These are phyloP conservation scores for Avahi laniger DNA, from an alignment of 2,797 vertebrate genomes.

Conservation along the genomic window DNA sequence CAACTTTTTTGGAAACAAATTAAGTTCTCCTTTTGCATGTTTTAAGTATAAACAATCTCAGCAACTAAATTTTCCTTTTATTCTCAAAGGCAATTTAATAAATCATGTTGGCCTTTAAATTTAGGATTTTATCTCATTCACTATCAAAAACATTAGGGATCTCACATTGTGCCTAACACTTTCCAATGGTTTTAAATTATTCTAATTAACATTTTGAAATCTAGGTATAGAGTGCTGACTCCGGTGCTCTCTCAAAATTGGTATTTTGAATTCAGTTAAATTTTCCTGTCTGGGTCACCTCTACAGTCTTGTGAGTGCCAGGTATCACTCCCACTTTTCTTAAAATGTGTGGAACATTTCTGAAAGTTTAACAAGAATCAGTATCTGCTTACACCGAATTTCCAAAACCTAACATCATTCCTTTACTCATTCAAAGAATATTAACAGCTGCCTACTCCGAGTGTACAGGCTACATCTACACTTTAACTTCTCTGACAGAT, in stretches of 20 bases:
- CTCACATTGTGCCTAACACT: not conserved
- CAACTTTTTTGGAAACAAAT: not conserved
- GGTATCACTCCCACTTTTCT: not conserved
- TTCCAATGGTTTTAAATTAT: not conserved
- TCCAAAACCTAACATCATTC: not conserved
- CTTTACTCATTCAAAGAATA: not conserved
- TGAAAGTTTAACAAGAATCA: not conserved
- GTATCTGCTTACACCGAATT: not conserved
- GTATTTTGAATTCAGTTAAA: not conserved
- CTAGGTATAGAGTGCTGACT: not conserved
- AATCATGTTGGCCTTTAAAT: not conserved
- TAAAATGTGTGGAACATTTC: not conserved
- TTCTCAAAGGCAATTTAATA: constrained; percentile 18
- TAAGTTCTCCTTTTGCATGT: not conserved
- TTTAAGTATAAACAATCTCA: not conserved
- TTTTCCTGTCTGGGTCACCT: not conserved
- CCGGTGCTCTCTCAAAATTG: not conserved
- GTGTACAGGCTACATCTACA: not conserved
- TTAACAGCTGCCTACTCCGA: not conserved
- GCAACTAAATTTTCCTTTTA: not conserved
- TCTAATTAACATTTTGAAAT: not conserved
- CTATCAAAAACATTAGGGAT: not conserved
- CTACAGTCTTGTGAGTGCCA: not conserved
- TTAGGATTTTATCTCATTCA: not conserved
- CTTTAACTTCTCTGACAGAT: not conserved